Evolutionary conservation across 1,140 invertebrate species (phyloP).

Genomic region (Bombus vancouverensis): DNA sequence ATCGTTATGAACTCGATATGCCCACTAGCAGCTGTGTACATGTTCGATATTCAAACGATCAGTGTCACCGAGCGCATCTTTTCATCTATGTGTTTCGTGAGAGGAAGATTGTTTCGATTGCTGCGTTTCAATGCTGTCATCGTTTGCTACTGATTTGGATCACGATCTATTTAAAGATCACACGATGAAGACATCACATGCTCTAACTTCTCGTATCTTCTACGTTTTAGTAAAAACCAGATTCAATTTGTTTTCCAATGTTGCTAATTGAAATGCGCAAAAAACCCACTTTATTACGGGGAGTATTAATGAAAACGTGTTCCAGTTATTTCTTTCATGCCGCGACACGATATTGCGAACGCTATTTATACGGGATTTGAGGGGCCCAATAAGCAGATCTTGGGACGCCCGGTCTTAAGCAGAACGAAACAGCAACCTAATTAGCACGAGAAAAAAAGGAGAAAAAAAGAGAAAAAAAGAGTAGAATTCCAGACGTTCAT

Average conservation of each 20-base stretch:
- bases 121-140: not conserved
- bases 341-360: not conserved
- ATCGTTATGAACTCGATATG: conserved; percentile 31
- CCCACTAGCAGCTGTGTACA: not conserved
- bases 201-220: not conserved
- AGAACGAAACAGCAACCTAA: conserved; percentile 18
- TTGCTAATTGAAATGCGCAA: not conserved
- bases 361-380: conserved; percentile 1
- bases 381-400: conserved; percentile 32
- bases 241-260: not conserved
- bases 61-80: conserved; percentile 19
- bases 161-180: not conserved
- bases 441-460: conserved; percentile 16
- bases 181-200: no score
- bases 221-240: not conserved
- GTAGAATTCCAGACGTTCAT: conserved; percentile 29
- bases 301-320: not conserved
- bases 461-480: not conserved
- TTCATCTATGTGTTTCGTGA: not conserved
- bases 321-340: not conserved
- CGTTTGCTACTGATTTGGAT: not conserved
- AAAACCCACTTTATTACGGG: not conserved
- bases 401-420: not conserved
- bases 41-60: conserved; percentile 15
- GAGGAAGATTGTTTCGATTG: not conserved